Conservation (phyloP, 2,888 invertebrate species). For the Autographa gamma region DNA sequence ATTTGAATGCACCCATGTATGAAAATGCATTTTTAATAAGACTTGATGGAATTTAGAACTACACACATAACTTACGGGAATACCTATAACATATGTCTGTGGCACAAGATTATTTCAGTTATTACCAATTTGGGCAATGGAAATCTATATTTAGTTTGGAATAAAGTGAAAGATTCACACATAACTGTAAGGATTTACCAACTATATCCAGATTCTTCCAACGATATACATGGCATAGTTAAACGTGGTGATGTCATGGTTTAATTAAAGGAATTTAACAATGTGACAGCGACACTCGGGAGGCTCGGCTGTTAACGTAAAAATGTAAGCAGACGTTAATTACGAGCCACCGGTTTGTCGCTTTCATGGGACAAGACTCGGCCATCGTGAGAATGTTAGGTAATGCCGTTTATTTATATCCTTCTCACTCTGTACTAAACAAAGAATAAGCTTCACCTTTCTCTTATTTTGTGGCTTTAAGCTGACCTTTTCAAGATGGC, state of each 20-base stretch:
- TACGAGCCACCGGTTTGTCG: conserved; percentile 53
- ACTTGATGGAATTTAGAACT: neutral
- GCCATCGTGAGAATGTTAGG: conserved; percentile 67
- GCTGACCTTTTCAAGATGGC: neutral
- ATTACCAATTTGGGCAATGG: neutral
- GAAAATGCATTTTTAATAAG: conserved; percentile 15
- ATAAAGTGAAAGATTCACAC: neutral
- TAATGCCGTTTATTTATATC: conserved; percentile 11
- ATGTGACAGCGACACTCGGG: conserved; percentile 59
- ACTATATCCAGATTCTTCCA: conserved; percentile 23
- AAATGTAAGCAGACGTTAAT: conserved; percentile 52
- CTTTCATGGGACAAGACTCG: conserved; percentile 43
- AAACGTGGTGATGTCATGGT: conserved; percentile 67
- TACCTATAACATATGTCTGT: neutral
- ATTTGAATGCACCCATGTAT: conserved; percentile 29
- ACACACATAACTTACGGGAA: neutral
- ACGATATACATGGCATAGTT: conserved; percentile 25
- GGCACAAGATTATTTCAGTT: no score
- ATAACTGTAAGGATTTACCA: neutral
- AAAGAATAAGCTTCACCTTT: conserved; percentile 3
- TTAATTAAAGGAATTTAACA: conserved; percentile 68
- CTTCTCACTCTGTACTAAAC: neutral
- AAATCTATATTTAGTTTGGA: neutral
- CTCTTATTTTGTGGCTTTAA: conserved; percentile 1
- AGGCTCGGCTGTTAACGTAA: conserved; percentile 44